Evolutionary conservation across 2,113 vertebrate species (phyloP), one percentile per base, ranked within the genome.

Genomic region (Poeciliopsis occidentalis): DNA sequence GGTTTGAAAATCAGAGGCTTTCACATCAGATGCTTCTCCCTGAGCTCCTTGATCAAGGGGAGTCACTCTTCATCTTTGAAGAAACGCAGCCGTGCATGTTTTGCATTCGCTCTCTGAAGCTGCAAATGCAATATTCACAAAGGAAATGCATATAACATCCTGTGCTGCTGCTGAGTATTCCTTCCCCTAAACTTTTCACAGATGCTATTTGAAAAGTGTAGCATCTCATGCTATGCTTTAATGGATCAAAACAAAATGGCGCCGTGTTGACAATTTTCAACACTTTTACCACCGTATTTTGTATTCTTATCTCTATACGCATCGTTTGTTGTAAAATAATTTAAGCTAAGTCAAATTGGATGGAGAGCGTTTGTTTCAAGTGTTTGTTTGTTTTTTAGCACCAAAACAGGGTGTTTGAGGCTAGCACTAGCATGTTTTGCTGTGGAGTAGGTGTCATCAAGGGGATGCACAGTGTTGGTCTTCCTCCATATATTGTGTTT

Each of bases 1-100:
- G 17, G 44, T 47, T 47, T 47, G 13, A 17, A 19, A 47, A 19
- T 47, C 44, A 47, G 44, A 47, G 4, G 44, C 44, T 47, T 47
- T 19, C 17, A 47, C 44, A 5, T 17, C 44, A 47, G 44, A 41
- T 41, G 39, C 39, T 41, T 41, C 44, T 17, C 17, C 1, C 17
- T 47, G 44, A 47, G 44, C 24, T n/a, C 51, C 51, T 8, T 73
- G 0, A 47, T 19, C 29, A 63, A 17, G 17, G 63, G 65, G 71
- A 68, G 65, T 51, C 54, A 75, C 61, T 80, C 57, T 47, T 70
- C 37, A 83, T 77, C 61, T 67, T 29, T 39, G 11, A 76, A 70
- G 44, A 64, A 75, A 13, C 6, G 10, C 30, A 62, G 65, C n/a
- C 44, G 0, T 32, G 70, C 8, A 17, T 12, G 37, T 69, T 39